Evolutionary conservation across 2,888 invertebrate species (phyloP).

Genomic region (Hyalella azteca): DNA sequence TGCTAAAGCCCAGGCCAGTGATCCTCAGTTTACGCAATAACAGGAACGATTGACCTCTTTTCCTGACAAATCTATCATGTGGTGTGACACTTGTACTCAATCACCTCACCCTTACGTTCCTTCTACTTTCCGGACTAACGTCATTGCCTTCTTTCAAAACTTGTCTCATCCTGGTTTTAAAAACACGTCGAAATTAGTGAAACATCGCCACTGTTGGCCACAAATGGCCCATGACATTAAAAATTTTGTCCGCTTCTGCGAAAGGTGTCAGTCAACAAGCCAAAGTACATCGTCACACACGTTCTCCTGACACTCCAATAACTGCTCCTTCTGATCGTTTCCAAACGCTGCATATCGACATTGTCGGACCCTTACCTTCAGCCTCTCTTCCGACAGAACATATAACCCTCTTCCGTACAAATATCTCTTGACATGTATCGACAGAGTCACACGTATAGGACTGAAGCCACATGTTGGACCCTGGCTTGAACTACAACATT

Average conservation of each 20-base stretch:
- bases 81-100: not conserved
- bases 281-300: not conserved
- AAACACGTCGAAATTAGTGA: not conserved
- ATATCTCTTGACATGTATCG: no score
- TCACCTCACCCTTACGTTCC: not conserved
- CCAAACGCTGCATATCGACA: not conserved
- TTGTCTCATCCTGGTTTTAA: not conserved
- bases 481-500: no score
- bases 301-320: not conserved
- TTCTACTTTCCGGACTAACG: not conserved
- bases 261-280: not conserved
- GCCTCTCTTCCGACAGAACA: not conserved
- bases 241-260: no score
- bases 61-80: not conserved
- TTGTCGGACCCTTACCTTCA: not conserved
- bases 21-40: not conserved
- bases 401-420: no score
- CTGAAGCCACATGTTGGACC: no score
- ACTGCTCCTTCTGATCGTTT: not conserved
- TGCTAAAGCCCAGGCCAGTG: not conserved
- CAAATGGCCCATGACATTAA: not conserved
- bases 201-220: not conserved
- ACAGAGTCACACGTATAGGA: no score
- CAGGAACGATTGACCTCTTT: not conserved
- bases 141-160: not conserved